Evolutionary conservation across 2,797 vertebrate species (phyloP).

Genomic region (Hippopotamyrus pictus): DNA sequence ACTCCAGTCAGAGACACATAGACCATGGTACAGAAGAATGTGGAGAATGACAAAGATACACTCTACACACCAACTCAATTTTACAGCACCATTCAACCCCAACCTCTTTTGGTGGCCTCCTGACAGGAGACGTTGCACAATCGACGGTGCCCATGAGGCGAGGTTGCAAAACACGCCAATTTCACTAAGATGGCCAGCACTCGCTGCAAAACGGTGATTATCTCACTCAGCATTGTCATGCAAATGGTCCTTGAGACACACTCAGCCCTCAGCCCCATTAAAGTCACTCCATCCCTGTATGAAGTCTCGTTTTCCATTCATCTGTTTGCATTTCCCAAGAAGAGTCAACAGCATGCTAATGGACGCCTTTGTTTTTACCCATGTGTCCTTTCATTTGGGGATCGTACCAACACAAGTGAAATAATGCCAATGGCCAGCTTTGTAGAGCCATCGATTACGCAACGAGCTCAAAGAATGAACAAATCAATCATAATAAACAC

Average conservation of each 20-base stretch:
- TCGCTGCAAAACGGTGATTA: not conserved
- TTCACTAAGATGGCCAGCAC: not conserved
- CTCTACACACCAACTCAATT: not conserved
- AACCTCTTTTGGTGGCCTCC: not conserved
- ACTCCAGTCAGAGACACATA: not conserved
- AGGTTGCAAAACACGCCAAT: not conserved
- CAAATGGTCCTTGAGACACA: not conserved
- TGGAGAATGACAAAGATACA: not conserved
- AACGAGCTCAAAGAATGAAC: not conserved
- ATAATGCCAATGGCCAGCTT: not conserved
- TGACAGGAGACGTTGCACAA: too few species aligned
- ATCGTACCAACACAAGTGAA: not conserved
- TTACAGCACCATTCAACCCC: not conserved
- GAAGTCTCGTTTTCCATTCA: not conserved
- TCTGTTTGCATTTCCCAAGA: not conserved
- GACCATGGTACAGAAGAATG: not conserved
- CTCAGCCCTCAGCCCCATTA: not conserved
- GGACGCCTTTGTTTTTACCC: not conserved
- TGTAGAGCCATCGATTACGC: not conserved
- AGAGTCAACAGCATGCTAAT: not conserved
- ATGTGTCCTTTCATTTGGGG: not conserved
- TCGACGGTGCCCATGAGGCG: not conserved
- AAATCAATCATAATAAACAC: not conserved
- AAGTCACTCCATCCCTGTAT: not conserved
- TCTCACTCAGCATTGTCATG: conserved; percentile 10